These are phyloP conservation scores for Synaphobranchus kaupii DNA, from an alignment of 2,797 vertebrate species.

Conservation along the genomic window DNA sequence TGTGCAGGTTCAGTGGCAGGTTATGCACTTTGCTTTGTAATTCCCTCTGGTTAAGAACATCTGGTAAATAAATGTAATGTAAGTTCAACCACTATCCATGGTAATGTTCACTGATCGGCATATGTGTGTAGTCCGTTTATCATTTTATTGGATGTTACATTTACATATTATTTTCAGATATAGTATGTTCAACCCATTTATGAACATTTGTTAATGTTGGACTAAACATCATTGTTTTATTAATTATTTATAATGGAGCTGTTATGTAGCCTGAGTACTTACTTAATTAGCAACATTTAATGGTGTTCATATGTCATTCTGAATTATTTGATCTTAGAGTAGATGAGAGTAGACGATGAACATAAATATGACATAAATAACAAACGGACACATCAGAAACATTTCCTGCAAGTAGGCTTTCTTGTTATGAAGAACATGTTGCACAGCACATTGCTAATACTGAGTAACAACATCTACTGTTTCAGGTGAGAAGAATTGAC, in stretches of 20 bases:
- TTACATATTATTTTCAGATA: neutral
- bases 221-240: neutral
- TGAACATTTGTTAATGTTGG: neutral
- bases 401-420: neutral
- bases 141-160: neutral
- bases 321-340: neutral
- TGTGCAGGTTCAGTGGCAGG: neutral
- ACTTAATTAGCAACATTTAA: neutral
- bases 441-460: neutral
- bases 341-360: neutral
- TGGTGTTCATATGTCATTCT: neutral
- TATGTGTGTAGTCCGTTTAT: neutral
- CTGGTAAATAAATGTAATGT: neutral
- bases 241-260: neutral
- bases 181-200: neutral
- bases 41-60: neutral
- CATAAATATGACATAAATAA: neutral
- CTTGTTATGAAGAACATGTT: neutral
- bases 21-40: neutral
- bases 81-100: neutral
- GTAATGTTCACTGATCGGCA: neutral
- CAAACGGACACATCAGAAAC: neutral
- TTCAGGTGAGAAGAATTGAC: slow-evolving; percentile 89
- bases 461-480: neutral
- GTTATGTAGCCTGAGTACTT: neutral